These are phyloP conservation scores for Chamaea fasciata DNA, from an alignment of 2,113 vertebrate species.

Conservation along the genomic window DNA sequence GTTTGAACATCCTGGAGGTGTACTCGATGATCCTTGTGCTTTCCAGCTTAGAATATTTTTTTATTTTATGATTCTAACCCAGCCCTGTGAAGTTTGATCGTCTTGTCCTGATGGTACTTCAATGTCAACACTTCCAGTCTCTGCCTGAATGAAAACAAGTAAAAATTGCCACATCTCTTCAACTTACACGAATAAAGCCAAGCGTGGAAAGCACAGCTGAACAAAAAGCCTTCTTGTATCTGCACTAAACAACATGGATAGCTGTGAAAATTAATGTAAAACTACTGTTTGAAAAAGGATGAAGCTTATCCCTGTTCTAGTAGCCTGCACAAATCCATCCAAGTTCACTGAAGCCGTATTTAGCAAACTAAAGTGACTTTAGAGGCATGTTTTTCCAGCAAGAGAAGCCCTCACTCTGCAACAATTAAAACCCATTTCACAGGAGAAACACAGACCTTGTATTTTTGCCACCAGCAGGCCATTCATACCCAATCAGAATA, in stretches of 20 bases:
- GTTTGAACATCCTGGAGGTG: not conserved
- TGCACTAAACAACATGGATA: not conserved
- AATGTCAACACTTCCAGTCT: not conserved
- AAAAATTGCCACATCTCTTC: not conserved
- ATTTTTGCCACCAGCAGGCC: not conserved
- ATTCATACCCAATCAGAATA: not conserved
- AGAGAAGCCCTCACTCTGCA: not conserved
- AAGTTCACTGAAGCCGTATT: not conserved
- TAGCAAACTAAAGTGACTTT: not conserved
- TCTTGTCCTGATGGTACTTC: not conserved
- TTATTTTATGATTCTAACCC: not conserved
- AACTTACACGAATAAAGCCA: not conserved
- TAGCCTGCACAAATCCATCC: slow-evolving; percentile 7
- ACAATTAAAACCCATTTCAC: slow-evolving; percentile 6
- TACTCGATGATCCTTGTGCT: not conserved
- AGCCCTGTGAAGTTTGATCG: not conserved
- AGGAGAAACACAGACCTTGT: not conserved
- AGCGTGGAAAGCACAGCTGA: not conserved
- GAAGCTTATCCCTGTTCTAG: not conserved
- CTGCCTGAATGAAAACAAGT: not conserved
- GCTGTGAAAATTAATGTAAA: slow-evolving; percentile 14
- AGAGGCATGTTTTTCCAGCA: not conserved
- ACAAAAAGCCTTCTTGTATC: not conserved
- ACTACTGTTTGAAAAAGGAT: not conserved
- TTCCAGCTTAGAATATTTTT: not conserved